Evolutionary conservation across 2,888 invertebrate genomes (phyloP), one percentile per base, ranked within the genome.

Genomic region (Eristalis intricaria): DNA sequence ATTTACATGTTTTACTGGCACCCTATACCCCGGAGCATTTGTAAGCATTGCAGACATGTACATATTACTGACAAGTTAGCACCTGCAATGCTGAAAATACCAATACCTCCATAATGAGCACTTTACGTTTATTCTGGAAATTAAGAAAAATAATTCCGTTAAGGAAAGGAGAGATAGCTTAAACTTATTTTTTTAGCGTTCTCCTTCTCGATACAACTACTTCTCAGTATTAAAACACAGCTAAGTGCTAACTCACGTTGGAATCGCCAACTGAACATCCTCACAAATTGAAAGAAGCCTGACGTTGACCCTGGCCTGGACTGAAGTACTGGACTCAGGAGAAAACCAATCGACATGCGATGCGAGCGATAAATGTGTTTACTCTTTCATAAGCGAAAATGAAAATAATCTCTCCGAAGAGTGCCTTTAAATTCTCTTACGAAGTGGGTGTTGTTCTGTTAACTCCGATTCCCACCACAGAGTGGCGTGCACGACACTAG

Each of bases 401-500:
- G 15, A 11, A 50, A 32, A 56, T 3, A 38, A 2, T 1, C 5
- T 10, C 23, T 38, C 56, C 11, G 15, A 50, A 83, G 22, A 71
- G 65, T 3, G 13, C n/a, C 13, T 23, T 71, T 4, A 4, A n/a
- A 15, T 50, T 75, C 86, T 86, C 86, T 86, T 79, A 63, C 65
- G 0, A 61, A 63, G 2, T 79, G 86, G 86, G 86, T 86, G 86
- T 86, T 83, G 86, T 86, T 86, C 70, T 78, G 64, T 11, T 58
- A 26, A 0, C 26, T 1, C 35, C 32, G 3, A 66, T 22, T 58
- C 78, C 64, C 43, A 66, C 78, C 83, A 63, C 74, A 19, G 7
- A 0, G 63, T 0, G 83, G 50, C 86, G 65, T 23, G 11, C 0
- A 1, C 38, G 61, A 35, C 83, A 35, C 19, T 74, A 56, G 7